Evolutionary conservation across 1,140 invertebrate species (phyloP).

Genomic region (Rhyacophila brunnea): DNA sequence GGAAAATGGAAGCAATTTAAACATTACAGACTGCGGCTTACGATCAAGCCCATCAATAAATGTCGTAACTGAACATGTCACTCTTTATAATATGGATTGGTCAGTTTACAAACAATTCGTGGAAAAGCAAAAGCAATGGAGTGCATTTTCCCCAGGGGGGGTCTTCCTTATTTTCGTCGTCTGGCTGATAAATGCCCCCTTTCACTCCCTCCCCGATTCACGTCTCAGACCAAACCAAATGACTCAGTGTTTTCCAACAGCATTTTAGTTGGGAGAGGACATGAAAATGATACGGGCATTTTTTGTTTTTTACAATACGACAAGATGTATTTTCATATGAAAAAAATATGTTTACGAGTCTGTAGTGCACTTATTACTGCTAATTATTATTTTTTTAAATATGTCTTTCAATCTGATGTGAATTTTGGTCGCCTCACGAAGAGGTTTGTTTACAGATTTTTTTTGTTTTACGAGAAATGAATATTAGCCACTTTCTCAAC

Average conservation of each 20-base stretch:
- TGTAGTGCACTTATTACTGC: too few relatives aligned
- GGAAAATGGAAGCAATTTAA: background rate
- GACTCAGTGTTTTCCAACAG: slow-evolving; percentile 1
- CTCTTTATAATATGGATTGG: slow-evolving; percentile 6
- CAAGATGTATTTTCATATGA: too few relatives aligned
- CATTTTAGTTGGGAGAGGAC: too few relatives aligned
- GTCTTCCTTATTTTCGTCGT: slow-evolving; percentile 3
- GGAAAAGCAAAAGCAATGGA: slow-evolving; percentile 9
- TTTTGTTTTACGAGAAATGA: too few relatives aligned
- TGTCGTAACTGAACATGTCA: background rate
- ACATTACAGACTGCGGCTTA: background rate
- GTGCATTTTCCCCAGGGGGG: slow-evolving; percentile 7
- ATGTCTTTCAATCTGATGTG: too few relatives aligned
- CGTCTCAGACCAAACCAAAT: background rate
- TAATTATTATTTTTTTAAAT: too few relatives aligned
- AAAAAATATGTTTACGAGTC: too few relatives aligned
- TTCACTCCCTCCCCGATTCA: background rate
- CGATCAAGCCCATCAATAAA: background rate
- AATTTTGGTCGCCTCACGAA: too few relatives aligned
- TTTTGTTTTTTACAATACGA: too few relatives aligned
- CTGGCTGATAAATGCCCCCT: slow-evolving; percentile 16
- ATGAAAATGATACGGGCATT: too few relatives aligned
- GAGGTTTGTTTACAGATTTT: too few relatives aligned
- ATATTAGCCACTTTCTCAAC: too few relatives aligned
- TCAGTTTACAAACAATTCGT: slow-evolving; percentile 5